phyloP scores from a whole-genome alignment of 2,113 vertebrate species.

The Trinectes maculatus region DNA sequence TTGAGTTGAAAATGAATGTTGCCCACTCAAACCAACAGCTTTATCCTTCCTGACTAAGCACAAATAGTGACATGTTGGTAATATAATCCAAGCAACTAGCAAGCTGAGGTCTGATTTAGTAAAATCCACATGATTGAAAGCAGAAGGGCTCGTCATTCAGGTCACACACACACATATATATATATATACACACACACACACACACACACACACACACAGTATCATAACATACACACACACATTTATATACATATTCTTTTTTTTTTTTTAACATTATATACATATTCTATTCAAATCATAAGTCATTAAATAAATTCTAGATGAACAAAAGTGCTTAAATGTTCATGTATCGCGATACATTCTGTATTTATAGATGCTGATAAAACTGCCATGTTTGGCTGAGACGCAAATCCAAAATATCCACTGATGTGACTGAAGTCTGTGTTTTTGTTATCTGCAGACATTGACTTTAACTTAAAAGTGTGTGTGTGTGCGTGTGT shows the following conservation, averaged over 20 bases:
- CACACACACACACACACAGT: no score
- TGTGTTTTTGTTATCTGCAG: conserved; percentile 31
- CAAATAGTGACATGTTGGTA: conserved; percentile 44
- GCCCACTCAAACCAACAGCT: conserved; percentile 15
- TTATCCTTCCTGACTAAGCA: conserved; percentile 48
- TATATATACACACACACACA: no score
- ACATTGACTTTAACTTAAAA: no score
- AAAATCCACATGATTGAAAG: conserved; percentile 44
- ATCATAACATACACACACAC: no score
- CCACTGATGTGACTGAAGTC: conserved; percentile 30
- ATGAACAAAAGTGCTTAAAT: no score
- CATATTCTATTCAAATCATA: no score
- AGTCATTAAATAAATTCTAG: no score
- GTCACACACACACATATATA: no score
- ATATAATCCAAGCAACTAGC: conserved; percentile 40
- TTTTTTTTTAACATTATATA: no score
- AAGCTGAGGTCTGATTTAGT: conserved; percentile 21
- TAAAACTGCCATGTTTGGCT: conserved; percentile 27
- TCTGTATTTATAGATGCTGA: conserved; percentile 9
- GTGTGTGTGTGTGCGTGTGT: conserved; percentile 22
- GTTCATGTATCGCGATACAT: background rate
- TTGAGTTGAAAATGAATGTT: conserved; percentile 9
- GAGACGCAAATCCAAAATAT: conserved; percentile 41
- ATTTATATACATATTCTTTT: no score
- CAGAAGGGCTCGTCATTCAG: conserved; percentile 48